A percentile compares a stretch with the other conserved stretches of the same genome.
These are phyloP conservation scores for Drosophila lacteicornis DNA, from an alignment of 1,140 invertebrate species.

Conservation along the genomic window DNA sequence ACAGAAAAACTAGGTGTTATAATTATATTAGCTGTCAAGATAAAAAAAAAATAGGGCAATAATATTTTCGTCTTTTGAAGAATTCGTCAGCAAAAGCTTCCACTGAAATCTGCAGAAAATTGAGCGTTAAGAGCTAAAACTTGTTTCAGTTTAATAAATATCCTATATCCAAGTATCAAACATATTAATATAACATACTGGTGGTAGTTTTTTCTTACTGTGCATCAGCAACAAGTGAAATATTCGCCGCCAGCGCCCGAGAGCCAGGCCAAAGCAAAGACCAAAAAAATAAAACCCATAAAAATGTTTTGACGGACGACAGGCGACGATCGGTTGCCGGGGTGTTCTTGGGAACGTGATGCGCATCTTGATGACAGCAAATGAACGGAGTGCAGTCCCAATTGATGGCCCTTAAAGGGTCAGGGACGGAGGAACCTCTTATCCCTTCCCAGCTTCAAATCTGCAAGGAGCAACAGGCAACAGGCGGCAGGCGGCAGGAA, in stretches of 20 bases:
- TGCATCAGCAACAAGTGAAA: constrained; percentile 70
- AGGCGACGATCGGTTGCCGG: constrained; percentile 49
- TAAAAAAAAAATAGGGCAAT: too few relatives aligned
- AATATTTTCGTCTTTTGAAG: neutral
- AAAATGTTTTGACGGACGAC: constrained; percentile 75
- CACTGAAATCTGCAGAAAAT: too few relatives aligned
- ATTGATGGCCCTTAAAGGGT: constrained; percentile 29
- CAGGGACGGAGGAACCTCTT: constrained; percentile 18
- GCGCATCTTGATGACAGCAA: constrained; percentile 54
- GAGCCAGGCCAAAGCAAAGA: constrained; percentile 26
- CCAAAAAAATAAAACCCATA: constrained; percentile 59
- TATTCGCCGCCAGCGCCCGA: constrained; percentile 25
- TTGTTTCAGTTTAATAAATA: neutral
- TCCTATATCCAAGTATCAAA: too few relatives aligned
- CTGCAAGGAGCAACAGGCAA: neutral
- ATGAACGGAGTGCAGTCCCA: constrained; percentile 33
- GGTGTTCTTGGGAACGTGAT: constrained; percentile 54
- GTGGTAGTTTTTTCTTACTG: neutral
- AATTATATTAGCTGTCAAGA: too few relatives aligned
- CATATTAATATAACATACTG: neutral
- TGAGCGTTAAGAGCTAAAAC: too few relatives aligned
- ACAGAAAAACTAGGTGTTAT: neutral
- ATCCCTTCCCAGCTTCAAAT: neutral
- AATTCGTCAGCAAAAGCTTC: neutral
- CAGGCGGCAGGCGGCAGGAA: constrained; percentile 12